These are phyloP conservation scores for Chelon labrosus DNA, from an alignment of 2,797 vertebrate genomes.

Conservation along the genomic window DNA sequence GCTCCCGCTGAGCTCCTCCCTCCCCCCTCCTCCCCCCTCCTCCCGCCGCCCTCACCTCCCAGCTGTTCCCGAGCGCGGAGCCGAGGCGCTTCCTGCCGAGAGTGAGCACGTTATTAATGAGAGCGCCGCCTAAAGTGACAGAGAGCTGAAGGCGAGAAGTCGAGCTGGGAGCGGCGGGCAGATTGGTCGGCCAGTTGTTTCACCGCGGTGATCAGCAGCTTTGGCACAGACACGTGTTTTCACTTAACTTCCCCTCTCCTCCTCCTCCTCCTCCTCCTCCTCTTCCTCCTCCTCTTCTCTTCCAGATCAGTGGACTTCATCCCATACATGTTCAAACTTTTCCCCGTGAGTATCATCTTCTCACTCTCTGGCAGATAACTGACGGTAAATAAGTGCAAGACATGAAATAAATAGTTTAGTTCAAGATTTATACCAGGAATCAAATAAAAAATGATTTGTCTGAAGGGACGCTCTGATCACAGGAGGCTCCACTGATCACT, in stretches of 20 bases:
- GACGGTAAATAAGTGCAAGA: not conserved
- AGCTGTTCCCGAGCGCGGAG: conserved; percentile 79
- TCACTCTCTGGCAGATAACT: not conserved
- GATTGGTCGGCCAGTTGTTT: conserved; percentile 64
- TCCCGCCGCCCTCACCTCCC: conserved; percentile 64
- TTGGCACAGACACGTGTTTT: conserved; percentile 53
- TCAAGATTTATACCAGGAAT: no score
- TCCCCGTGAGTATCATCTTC: conserved; percentile 87
- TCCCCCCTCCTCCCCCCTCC: conserved; percentile 67
- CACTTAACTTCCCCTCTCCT: conserved; percentile 35
- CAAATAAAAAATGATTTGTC: no score
- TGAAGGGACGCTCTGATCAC: no score
- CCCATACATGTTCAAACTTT: conserved; percentile 88
- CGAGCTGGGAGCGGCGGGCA: conserved; percentile 54
- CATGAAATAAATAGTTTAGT: no score
- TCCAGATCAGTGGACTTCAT: conserved; percentile 92
- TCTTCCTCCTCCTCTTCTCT: conserved; percentile 35
- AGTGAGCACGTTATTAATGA: conserved; percentile 84
- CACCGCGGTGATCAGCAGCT: conserved; percentile 45
- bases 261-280: conserved; percentile 39
- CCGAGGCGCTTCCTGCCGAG: conserved; percentile 69
- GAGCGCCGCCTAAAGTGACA: conserved; percentile 78
- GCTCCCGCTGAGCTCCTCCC: conserved; percentile 75
- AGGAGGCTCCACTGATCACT: no score
- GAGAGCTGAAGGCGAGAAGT: conserved; percentile 65